These are phyloP conservation scores for Chirona hameri DNA, from an alignment of 2,888 invertebrate genomes.

Conservation along the genomic window DNA sequence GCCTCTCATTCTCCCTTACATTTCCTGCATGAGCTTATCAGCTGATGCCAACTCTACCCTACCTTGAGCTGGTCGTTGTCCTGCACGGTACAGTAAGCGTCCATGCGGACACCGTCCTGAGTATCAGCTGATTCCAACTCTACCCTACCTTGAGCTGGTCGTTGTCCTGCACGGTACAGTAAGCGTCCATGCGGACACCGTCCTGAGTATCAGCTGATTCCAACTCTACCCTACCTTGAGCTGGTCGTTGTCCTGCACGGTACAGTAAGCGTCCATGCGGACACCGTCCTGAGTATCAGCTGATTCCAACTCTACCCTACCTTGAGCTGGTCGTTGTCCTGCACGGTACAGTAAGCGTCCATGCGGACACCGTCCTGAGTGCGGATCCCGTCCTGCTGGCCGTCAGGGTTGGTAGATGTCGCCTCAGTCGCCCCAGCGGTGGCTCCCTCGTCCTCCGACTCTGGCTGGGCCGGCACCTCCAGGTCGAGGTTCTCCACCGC, in stretches of 20 bases:
- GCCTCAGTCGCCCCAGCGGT: neutral
- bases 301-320: neutral
- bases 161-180: neutral
- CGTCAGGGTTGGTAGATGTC: neutral
- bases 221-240: neutral
- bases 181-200: neutral
- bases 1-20: too few species aligned
- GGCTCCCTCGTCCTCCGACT: neutral
- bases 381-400: neutral
- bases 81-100: constrained; percentile 4
- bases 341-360: constrained; percentile 2
- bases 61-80: neutral
- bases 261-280: neutral
- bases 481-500: neutral
- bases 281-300: neutral
- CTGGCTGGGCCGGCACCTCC: neutral
- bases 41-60: too few species aligned
- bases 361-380: neutral
- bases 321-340: neutral
- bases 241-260: neutral
- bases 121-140: too few species aligned
- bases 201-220: neutral
- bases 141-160: neutral
- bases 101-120: neutral
- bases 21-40: too few species aligned